Evolutionary conservation across 37 sponge, comb jelly and placozoan species (phyloP), one percentile per base, ranked within the genome.

Genomic region (Petrosia ficiformis): DNA sequence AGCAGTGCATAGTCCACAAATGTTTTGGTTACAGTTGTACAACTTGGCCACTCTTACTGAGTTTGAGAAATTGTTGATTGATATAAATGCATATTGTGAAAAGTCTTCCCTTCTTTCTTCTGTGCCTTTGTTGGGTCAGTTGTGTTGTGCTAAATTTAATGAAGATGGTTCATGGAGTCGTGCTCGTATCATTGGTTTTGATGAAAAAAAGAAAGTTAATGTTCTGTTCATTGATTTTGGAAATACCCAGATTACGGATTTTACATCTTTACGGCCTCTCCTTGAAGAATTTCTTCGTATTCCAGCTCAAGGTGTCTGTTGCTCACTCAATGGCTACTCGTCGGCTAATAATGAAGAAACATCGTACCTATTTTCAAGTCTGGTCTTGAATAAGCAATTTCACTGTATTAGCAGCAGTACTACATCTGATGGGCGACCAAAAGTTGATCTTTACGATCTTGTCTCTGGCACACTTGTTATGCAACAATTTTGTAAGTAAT

Each of bases 221-320:
- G 80, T 83, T 36, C n/a, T 24, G 21, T 89, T 83, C 61, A 38
- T 89, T 26, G 89, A 89, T 61, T 89, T 57, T 60, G 89, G 89
- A 22, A 89, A 89, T 48, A 44, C 48, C 1, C 75, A 77, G 3
- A 54, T 21, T 16, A 80, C 83, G 2, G 33, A 48, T 6, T 30
- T 29, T 4, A 29, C 64, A 21, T 48, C 54, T 19, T 16, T 48
- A 48, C 54, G 54, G 16, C 16, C 54, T 10, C 10, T 48, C 16
- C 54, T 16, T 19, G 54, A 48, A 16, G 16, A 48, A 16, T 48
- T 48, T 48, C 54, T 48, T 48, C 54, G 54, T 16, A 19, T 48
- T 19, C 54, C 54, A 19, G 54, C 54, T 48, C 54, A 48, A 48
- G 10, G 54, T 48, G 16, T 48, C 16, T 19, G 54, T 16, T 48